Evolutionary conservation across 2,113 vertebrate species (phyloP).

Genomic region (Percina caprodes): DNA sequence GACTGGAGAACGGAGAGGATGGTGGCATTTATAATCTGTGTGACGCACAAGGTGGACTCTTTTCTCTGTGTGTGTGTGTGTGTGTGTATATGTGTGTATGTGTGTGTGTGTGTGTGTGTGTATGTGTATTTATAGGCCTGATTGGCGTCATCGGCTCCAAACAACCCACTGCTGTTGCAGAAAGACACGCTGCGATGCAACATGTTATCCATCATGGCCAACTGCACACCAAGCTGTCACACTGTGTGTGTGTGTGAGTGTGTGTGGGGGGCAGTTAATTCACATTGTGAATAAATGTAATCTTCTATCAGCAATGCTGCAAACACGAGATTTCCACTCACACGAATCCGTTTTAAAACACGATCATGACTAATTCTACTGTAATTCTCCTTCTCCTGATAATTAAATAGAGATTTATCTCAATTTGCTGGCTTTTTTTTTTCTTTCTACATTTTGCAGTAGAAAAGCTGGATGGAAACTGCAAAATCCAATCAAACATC

Average conservation of each 20-base stretch:
- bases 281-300: not conserved
- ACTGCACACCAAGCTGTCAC: not conserved
- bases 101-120: slow-evolving; percentile 28
- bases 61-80: slow-evolving; percentile 22
- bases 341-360: not conserved
- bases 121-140: slow-evolving; percentile 54
- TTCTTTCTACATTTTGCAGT: too few relatives aligned
- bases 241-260: slow-evolving; percentile 22
- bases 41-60: slow-evolving; percentile 52
- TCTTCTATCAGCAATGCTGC: slow-evolving; percentile 1
- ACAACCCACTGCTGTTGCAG: slow-evolving; percentile 43
- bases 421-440: too few relatives aligned
- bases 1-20: not conserved
- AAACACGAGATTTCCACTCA: not conserved
- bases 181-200: slow-evolving; percentile 65
- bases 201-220: slow-evolving; percentile 57
- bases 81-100: slow-evolving; percentile 14
- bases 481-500: too few relatives aligned
- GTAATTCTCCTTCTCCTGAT: too few relatives aligned
- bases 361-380: too few relatives aligned
- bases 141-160: slow-evolving; percentile 61
- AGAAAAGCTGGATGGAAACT: too few relatives aligned
- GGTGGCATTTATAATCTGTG: slow-evolving; percentile 38
- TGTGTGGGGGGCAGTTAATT: not conserved
- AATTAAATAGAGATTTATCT: too few relatives aligned